Base-by-base conservation (phyloP, 2,113 vertebrate genomes). In the Synodontis membranacea region DNA sequence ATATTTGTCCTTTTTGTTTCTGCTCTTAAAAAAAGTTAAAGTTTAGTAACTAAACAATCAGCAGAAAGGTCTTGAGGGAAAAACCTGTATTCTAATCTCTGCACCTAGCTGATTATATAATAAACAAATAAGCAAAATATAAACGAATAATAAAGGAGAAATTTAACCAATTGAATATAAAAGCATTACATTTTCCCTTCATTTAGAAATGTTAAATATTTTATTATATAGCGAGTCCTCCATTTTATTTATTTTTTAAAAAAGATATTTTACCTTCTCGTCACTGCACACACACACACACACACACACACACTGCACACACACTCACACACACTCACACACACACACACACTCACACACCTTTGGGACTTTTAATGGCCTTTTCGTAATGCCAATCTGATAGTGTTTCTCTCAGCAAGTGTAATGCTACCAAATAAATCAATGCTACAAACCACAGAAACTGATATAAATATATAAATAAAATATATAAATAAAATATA, bases 401-500 rank as follows among this genome's bases (percentile, higher is more conserved):
- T 78, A 31, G n/a, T 37, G 42, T 66, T 83, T 83, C 82, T 68
- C 81, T 3, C 31, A 70, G 82, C 19, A 48, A 83, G 62, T 83
- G 37, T 50, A 52, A 70, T 50, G 82, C 39, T 83, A 52, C 64
- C 2, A 0, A 52, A 66, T 46, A 70, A 46, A 66, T 70, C 85
- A 70, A 68, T 80, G 31, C 48, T 21, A 31, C 72, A 42, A 72
- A 72, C 68, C 68, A 25, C 39, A 17, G 31, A 17, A 34, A 37
- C 68, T 42, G 37, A 19, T 72, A 42, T 42, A 12, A 72, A 72
- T 42, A 72, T 70, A n/a, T n/a, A n/a, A n/a, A n/a, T n/a, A n/a
- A n/a, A n/a, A n/a, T n/a, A n/a, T n/a, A n/a, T n/a, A n/a, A n/a
- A n/a, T n/a, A n/a, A 70, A 39, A 70, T 39, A 68, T 39, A 70